phyloP scores from a whole-genome alignment of 64 coral and sea anemone genomes.

The Actinia tenebrosa region DNA sequence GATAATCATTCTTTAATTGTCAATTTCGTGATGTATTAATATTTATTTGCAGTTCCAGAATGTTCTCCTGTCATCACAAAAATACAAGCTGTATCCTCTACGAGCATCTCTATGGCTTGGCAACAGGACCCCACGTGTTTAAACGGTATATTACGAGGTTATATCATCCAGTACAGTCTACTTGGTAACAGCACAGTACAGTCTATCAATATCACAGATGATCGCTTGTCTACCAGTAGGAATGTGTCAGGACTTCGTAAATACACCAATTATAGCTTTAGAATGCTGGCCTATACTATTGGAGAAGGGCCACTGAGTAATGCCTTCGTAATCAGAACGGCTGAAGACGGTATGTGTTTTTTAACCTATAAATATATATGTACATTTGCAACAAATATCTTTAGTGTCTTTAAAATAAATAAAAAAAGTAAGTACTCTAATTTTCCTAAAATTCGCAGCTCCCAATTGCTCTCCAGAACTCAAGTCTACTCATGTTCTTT shows the following conservation, averaged over 20 bases:
- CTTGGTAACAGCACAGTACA: not conserved
- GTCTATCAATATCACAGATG: not conserved
- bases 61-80: not conserved
- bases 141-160: not conserved
- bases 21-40: too few relatives aligned
- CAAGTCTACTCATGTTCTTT: not conserved
- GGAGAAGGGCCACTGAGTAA: not conserved
- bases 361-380: too few relatives aligned
- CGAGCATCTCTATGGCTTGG: not conserved
- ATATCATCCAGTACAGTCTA: not conserved
- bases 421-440: too few relatives aligned
- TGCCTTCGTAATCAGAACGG: not conserved
- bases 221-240: not conserved
- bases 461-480: conserved; percentile 7
- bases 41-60: not conserved
- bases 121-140: not conserved
- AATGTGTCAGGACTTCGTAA: not conserved
- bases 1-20: too few relatives aligned
- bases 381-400: too few relatives aligned
- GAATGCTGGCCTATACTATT: not conserved
- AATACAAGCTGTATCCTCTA: not conserved
- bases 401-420: too few relatives aligned
- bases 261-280: not conserved
- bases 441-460: not conserved
- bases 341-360: not conserved